phyloP scores from a whole-genome alignment of 2,797 vertebrate species.

The Catostomus latipinnis region DNA sequence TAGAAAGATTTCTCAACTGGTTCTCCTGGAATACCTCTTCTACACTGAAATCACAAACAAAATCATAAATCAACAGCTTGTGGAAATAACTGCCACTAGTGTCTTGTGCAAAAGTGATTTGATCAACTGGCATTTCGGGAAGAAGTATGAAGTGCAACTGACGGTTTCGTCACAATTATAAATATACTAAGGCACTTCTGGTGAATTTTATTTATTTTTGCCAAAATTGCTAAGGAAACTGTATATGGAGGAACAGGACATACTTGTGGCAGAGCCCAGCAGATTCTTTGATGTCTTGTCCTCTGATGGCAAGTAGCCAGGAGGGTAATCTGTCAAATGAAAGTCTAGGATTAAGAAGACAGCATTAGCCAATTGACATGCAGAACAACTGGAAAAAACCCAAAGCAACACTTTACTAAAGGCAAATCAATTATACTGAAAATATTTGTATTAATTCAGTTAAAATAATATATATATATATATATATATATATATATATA shows the following conservation, averaged over 20 bases:
- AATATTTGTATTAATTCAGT: too few species aligned
- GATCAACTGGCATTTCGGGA: background rate
- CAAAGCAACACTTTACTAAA: too few species aligned
- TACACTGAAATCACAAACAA: background rate
- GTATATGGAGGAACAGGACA: conserved; percentile 65
- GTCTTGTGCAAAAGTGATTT: background rate
- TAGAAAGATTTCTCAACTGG: background rate
- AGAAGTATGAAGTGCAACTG: too few species aligned
- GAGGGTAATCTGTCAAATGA: conserved; percentile 85
- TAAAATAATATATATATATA: too few species aligned
- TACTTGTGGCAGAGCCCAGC: conserved; percentile 96
- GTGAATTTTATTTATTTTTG: background rate
- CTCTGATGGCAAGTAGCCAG: conserved; percentile 89
- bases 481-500: too few species aligned
- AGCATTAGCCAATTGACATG: conserved; percentile 19
- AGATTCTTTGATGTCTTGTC: conserved; percentile 96
- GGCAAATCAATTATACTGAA: too few species aligned
- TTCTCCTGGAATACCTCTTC: background rate
- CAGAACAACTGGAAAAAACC: background rate
- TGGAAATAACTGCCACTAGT: background rate
- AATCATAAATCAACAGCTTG: background rate
- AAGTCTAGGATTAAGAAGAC: conserved; percentile 50
- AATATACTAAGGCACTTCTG: background rate
- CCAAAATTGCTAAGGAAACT: background rate
- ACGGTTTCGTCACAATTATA: background rate